Conservation (phyloP, 2,888 invertebrate genomes). For the Idaea biselata region DNA sequence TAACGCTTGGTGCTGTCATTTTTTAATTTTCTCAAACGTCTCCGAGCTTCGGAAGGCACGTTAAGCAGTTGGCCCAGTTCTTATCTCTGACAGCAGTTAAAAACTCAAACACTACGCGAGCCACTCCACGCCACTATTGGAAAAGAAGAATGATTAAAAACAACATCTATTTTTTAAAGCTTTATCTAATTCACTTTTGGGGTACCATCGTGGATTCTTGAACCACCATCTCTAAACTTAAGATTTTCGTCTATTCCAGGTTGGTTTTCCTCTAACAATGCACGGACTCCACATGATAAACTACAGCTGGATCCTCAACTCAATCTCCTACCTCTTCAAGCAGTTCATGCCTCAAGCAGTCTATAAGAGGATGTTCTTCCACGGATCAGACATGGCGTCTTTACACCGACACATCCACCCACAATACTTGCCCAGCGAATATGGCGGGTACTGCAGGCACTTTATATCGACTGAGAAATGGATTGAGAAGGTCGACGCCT, state of each 20-base stretch:
- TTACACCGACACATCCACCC: conserved; percentile 64
- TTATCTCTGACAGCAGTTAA: too few species aligned
- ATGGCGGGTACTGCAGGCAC: conserved; percentile 74
- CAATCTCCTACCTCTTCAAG: conserved; percentile 87
- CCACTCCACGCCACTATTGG: too few species aligned
- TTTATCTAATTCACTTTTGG: too few species aligned
- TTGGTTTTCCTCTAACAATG: conserved; percentile 86
- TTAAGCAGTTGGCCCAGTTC: too few species aligned
- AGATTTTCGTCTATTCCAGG: conserved; percentile 58
- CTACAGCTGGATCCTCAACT: conserved; percentile 89
- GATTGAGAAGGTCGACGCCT: conserved; percentile 77
- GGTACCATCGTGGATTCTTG: too few species aligned
- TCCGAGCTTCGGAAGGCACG: too few species aligned
- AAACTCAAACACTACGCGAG: too few species aligned
- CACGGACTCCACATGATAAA: conserved; percentile 88
- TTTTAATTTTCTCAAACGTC: too few species aligned
- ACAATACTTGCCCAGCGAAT: conserved; percentile 59
- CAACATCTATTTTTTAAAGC: too few species aligned
- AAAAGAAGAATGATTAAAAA: too few species aligned
- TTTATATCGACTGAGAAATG: conserved; percentile 83
- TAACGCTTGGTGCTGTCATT: too few species aligned
- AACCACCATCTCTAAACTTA: background rate
- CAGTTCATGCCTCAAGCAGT: conserved; percentile 86
- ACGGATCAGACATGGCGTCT: conserved; percentile 60
- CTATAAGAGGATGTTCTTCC: conserved; percentile 74